These are phyloP conservation scores for Novumbra hubbsi DNA, from an alignment of 2,797 vertebrate species.

Conservation along the genomic window DNA sequence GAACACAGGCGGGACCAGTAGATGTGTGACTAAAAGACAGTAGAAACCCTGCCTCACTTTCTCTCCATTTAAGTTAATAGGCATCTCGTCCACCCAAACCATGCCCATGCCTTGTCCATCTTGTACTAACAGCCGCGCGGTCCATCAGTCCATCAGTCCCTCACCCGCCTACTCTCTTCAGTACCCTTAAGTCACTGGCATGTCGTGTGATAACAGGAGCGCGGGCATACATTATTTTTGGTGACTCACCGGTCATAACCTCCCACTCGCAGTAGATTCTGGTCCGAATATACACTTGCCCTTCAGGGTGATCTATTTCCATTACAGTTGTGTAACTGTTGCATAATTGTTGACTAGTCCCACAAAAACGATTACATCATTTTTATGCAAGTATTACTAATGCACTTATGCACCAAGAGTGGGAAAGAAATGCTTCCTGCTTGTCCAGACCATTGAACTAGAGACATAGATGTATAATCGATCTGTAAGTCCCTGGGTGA, in stretches of 20 bases:
- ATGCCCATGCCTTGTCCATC: neutral
- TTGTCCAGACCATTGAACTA: neutral
- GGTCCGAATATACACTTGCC: too few relatives aligned
- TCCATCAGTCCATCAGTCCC: neutral
- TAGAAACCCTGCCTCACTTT: too few relatives aligned
- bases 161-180: neutral
- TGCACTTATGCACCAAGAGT: neutral
- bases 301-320: too few relatives aligned
- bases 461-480: slow-evolving; percentile 6
- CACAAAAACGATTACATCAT: too few relatives aligned
- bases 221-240: neutral
- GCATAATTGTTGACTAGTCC: too few relatives aligned
- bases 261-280: neutral
- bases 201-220: neutral
- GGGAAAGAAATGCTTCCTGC: neutral
- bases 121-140: neutral
- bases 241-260: neutral
- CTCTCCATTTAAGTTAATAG: neutral
- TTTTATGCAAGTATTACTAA: neutral
- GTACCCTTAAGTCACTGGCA: neutral
- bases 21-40: too few relatives aligned
- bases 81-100: neutral
- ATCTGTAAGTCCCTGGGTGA: neutral
- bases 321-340: too few relatives aligned
- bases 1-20: too few relatives aligned